These are phyloP conservation scores for Zaprionus tsacasi DNA, from an alignment of 1,140 invertebrate species.

Conservation along the genomic window DNA sequence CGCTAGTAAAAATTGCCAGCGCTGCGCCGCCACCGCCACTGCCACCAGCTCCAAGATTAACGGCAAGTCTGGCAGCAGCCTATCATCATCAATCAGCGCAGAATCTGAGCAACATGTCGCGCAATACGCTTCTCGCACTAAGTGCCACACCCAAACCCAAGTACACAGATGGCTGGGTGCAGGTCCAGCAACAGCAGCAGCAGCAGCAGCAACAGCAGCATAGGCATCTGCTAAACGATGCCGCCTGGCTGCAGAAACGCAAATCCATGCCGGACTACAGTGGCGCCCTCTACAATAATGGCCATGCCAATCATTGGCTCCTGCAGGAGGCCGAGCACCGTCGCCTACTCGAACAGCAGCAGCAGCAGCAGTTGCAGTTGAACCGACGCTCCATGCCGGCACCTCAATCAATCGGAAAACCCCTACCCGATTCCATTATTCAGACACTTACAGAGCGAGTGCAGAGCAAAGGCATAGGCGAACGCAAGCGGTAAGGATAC, in stretches of 20 bases:
- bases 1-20: constrained; percentile 72
- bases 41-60: constrained; percentile 23
- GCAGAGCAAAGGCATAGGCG: constrained; percentile 86
- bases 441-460: constrained; percentile 90
- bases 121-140: constrained; percentile 90
- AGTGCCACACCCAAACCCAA: constrained; percentile 91
- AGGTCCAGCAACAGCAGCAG: constrained; percentile 71
- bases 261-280: constrained; percentile 87
- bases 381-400: constrained; percentile 61
- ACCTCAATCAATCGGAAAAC: constrained; percentile 84
- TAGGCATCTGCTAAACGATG: constrained; percentile 58
- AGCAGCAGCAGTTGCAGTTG: constrained; percentile 67
- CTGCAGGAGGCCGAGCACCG: constrained; percentile 96
- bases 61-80: constrained; percentile 46
- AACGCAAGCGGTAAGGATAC: constrained; percentile 79
- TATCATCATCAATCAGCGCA: constrained; percentile 78
- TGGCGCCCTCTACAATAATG: constrained; percentile 85
- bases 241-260: constrained; percentile 86
- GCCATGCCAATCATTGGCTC: constrained; percentile 94
- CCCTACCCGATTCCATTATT: constrained; percentile 89
- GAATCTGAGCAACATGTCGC: constrained; percentile 87
- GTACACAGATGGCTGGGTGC: constrained; percentile 86
- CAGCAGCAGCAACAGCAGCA: constrained; percentile 41
- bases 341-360: constrained; percentile 86
- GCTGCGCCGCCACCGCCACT: constrained; percentile 46